Evolutionary conservation across 2,888 invertebrate genomes (phyloP), one percentile per base, ranked within the genome.

Genomic region (Blera fallax): DNA sequence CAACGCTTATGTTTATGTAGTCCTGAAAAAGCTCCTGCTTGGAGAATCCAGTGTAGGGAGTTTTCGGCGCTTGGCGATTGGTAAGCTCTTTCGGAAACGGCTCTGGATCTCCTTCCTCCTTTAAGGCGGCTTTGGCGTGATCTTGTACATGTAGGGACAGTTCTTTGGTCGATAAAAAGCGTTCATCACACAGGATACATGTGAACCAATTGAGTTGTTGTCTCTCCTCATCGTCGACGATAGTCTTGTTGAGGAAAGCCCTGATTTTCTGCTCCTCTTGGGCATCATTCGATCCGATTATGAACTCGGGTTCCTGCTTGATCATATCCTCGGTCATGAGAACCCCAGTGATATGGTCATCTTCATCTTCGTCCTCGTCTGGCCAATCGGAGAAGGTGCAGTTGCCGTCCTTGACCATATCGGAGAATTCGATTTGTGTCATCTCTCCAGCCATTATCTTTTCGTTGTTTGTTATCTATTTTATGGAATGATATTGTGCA

Each of bases 371-470:
- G 1, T 84, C 64, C 1, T 84, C 80, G 8, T 84, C 84, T 52
- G 74, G 74, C 84, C 84, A 84, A 43, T 80, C 84, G 8, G 84
- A 37, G 37, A 84, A 84, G 34, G 74, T 80, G 52, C 80, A 84
- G 24, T 69, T 84, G 58, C 64, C 70, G 70, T 84, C 84, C 84
- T 84, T 84, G 80, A 84, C 84, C 84, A 84, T 73, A 70, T 84
- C 69, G 21, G 84, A 80, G 80, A 84, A 84, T 65, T 80, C 74
- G 50, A 84, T 84, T 70, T 84, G 74, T 80, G 80, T 80, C 64
- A 84, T 52, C 43, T 84, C 74, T 34, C 84, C 84, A 84, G 80
- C 64, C 84, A 84, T 84, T 80, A 67, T 27, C 6, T 43, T 21
- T 3, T 14, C 62, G 69, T 40, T 16, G 43, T 64, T 29, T 54